Evolutionary conservation across 2,113 vertebrate species (phyloP).

Genomic region (Agapornis roseicollis): DNA sequence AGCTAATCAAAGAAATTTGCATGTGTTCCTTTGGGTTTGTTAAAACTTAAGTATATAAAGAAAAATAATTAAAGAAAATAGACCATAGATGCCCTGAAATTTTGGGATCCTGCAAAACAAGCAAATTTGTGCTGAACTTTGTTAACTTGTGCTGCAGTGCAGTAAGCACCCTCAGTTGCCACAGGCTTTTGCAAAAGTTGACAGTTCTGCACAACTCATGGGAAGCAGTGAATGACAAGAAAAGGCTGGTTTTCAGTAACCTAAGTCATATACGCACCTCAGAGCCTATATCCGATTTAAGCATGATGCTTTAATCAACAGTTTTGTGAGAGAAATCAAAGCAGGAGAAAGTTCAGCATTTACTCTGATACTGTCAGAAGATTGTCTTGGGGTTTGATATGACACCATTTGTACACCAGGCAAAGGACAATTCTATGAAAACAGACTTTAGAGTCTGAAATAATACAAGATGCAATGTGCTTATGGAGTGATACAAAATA

Average conservation of each 20-base stretch:
- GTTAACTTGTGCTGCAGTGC: not conserved
- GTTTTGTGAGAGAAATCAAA: not conserved
- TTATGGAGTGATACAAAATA: not conserved
- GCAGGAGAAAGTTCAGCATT: not conserved
- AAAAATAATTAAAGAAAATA: not conserved
- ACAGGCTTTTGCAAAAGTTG: not conserved
- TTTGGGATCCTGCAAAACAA: not conserved
- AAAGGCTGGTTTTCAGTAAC: not conserved
- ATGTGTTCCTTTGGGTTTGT: not conserved
- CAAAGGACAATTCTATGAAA: not conserved
- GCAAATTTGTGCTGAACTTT: not conserved
- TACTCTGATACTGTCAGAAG: not conserved
- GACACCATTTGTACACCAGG: not conserved
- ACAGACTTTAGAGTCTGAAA: not conserved
- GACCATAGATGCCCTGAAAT: not conserved
- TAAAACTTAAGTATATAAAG: not conserved
- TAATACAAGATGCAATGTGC: not conserved
- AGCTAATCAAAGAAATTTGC: not conserved
- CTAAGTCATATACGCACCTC: not conserved
- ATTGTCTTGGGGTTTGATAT: not conserved
- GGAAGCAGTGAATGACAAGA: not conserved
- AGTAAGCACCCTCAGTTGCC: not conserved
- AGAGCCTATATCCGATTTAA: not conserved
- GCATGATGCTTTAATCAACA: not conserved
- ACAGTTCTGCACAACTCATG: not conserved